Evolutionary conservation across 2,797 vertebrate genomes (phyloP).

Genomic region (Pitangus sulphuratus): DNA sequence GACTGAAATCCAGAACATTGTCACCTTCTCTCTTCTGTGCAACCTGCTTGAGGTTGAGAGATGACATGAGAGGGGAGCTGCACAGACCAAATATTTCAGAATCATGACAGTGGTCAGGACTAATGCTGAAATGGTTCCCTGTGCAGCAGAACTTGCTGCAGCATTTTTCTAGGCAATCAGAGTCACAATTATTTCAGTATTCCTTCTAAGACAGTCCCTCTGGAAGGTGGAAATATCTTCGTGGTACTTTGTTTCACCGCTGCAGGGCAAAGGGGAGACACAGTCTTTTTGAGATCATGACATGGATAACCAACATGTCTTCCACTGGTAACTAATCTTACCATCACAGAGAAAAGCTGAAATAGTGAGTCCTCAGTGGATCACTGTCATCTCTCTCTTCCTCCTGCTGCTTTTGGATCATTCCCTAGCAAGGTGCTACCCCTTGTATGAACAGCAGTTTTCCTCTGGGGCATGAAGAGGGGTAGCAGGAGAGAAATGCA

Average conservation of each 20-base stretch:
- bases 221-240: neutral
- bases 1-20: neutral
- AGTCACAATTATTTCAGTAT: neutral
- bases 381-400: neutral
- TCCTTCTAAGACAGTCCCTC: neutral
- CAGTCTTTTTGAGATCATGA: neutral
- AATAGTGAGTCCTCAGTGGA: neutral
- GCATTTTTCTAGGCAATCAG: neutral
- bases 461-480: neutral
- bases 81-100: neutral
- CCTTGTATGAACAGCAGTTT: neutral
- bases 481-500: neutral
- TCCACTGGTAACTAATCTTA: neutral
- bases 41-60: neutral
- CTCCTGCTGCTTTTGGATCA: neutral
- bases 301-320: neutral
- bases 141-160: neutral
- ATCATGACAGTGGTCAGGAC: neutral
- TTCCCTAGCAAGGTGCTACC: neutral
- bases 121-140: neutral
- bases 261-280: neutral
- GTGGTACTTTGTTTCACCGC: neutral
- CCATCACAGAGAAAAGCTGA: neutral
- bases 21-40: neutral
- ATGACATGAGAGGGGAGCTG: neutral